phyloP scores from a whole-genome alignment of 2,113 vertebrate species.

The Actenoides hombroni region DNA sequence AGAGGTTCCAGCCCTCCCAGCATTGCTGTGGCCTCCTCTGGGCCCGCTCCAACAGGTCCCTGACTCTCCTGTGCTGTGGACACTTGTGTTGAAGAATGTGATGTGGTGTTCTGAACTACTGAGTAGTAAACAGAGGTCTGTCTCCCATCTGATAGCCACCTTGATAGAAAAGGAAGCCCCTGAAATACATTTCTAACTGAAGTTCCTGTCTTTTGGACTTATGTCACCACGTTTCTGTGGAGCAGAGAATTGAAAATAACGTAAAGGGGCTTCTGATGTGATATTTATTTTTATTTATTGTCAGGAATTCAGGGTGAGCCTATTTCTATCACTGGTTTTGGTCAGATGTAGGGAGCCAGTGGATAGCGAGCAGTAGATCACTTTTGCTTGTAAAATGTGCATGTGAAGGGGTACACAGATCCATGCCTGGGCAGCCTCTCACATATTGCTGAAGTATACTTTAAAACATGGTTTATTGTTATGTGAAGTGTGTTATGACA shows the following conservation, averaged over 20 bases:
- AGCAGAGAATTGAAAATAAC: not conserved
- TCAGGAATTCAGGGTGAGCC: not conserved
- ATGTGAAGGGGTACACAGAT: rapidly evolving
- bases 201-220: not conserved
- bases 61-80: no score
- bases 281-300: not conserved
- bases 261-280: not conserved
- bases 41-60: no score
- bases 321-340: not conserved
- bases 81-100: not conserved
- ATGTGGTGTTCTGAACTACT: not conserved
- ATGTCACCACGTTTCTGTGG: not conserved
- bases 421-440: not conserved
- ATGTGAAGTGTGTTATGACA: not conserved
- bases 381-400: not conserved
- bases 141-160: not conserved
- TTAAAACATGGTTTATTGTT: not conserved
- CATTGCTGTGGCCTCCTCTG: no score
- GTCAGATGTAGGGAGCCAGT: not conserved
- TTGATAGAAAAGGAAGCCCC: not conserved
- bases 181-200: not conserved
- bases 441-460: not conserved
- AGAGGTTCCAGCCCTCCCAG: no score
- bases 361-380: not conserved
- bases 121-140: rapidly evolving